These are phyloP conservation scores for Mobula birostris DNA, from an alignment of 2,113 vertebrate genomes.

Conservation along the genomic window DNA sequence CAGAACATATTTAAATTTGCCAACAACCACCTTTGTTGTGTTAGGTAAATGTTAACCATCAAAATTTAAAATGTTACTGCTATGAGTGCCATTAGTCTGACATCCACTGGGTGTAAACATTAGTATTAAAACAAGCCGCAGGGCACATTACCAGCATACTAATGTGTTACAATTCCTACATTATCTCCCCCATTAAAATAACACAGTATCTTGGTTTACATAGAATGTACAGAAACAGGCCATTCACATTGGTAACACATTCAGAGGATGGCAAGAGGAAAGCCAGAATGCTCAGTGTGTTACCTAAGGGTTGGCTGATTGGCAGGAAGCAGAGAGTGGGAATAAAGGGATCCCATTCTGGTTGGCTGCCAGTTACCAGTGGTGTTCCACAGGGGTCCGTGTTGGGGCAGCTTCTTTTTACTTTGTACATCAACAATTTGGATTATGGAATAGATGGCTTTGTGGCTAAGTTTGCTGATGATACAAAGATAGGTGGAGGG, in stretches of 20 bases:
- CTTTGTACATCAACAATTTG: too few species aligned
- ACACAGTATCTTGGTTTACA: neutral
- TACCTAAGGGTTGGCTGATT: too few species aligned
- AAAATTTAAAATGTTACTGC: neutral
- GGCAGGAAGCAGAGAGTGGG: too few species aligned
- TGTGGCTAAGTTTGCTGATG: too few species aligned
- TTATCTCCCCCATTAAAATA: neutral
- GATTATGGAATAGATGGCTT: too few species aligned
- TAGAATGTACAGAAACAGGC: neutral
- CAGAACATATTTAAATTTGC: neutral
- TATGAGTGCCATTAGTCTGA: neutral
- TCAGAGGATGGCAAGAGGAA: too few species aligned
- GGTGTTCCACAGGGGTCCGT: too few species aligned
- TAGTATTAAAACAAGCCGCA: neutral
- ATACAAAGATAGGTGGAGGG: too few species aligned
- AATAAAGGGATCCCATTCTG: too few species aligned
- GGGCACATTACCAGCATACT: neutral
- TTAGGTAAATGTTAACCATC: neutral
- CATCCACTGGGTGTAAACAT: neutral
- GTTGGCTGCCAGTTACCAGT: too few species aligned
- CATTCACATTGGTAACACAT: neutral
- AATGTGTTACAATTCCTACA: neutral
- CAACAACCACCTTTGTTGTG: neutral
- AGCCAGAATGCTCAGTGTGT: too few species aligned
- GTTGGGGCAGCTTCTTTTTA: too few species aligned